Base-by-base conservation (phyloP, 2,888 invertebrate species). In the Lasiommata megera region DNA sequence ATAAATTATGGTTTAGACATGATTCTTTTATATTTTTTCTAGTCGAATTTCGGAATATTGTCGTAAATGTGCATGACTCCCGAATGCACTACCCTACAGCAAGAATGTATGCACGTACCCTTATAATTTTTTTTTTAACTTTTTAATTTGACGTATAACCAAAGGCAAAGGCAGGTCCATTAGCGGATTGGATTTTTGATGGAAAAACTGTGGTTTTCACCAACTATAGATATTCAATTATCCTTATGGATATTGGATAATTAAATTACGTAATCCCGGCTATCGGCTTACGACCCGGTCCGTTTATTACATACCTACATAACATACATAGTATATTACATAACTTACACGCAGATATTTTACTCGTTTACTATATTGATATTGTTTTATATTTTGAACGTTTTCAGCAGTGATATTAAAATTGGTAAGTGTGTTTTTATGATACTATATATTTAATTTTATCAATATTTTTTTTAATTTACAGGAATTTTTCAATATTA, bases 21-120 rank as follows among this genome's bases (percentile, higher is more conserved):
- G 36, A 8, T 9, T 18, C 36, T 18, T 37, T 43, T 29, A 28
- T 31, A 38, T n/a, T 46, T 37, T 55, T 60, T 63, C 75, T 74
- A 70, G 74, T 77, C 72, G 66, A 67, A 61, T 67, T 74, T 72
- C 74, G 66, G 73, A 71, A 73, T 72, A 71, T 70, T 81, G 80
- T 84, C 83, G 82, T 85, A 78, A 72, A 80, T 81, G 89, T 88
- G 89, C 89, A 89, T 89, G 89, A 72, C 62, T 82, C 88, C 88
- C 74, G 87, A 88, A 88, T 89, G 89, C 88, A 88, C 87, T 80
- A 67, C 81, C 86, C 79, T 77, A 72, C 77, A 78, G 82, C 81
- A 80, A 82, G 88, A 88, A 86, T 89, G 89, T 87, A 71, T 88
- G 89, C 89, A 89, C 89, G 89, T 79, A 79, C 67, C 76, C 77